phyloP scores from a whole-genome alignment of 1,140 invertebrate genomes.

The Campoletis sonorensis region DNA sequence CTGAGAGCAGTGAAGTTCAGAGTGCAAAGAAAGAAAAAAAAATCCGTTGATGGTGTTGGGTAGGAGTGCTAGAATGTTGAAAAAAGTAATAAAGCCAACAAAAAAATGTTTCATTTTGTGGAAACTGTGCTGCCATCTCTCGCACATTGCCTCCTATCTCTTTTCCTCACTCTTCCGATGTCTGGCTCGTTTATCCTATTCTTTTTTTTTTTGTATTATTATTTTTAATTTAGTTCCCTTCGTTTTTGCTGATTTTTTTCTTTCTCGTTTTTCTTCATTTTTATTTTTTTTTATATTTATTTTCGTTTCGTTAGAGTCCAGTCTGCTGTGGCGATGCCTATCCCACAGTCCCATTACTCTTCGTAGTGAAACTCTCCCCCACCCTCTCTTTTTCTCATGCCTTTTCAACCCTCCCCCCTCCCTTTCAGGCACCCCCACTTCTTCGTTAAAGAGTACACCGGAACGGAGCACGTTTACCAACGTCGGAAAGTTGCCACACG shows the following conservation, averaged over 20 bases:
- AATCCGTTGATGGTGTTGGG: conserved; percentile 1
- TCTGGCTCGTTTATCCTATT: conserved; percentile 25
- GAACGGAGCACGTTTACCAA: conserved; percentile 8
- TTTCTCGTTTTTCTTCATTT: conserved; percentile 11
- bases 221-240: conserved; percentile 9
- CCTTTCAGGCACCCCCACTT: background rate
- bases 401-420: background rate
- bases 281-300: conserved; percentile 16
- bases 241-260: conserved; percentile 6
- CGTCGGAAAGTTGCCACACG: background rate
- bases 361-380: conserved; percentile 4
- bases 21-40: background rate
- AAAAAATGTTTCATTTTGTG: conserved; percentile 26
- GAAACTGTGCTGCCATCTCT: conserved; percentile 12
- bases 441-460: background rate
- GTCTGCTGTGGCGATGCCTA: conserved; percentile 17
- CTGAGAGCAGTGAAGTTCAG: background rate
- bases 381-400: background rate
- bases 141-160: background rate
- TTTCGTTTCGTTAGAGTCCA: conserved; percentile 8
- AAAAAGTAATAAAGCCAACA: background rate
- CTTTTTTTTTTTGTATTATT: background rate
- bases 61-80: conserved; percentile 6
- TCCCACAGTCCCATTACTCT: conserved; percentile 22
- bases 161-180: conserved; percentile 3